Evolutionary conservation across 2,888 invertebrate species (phyloP), one percentile per base, ranked within the genome.

Genomic region (Rhyacophila evoluta): DNA sequence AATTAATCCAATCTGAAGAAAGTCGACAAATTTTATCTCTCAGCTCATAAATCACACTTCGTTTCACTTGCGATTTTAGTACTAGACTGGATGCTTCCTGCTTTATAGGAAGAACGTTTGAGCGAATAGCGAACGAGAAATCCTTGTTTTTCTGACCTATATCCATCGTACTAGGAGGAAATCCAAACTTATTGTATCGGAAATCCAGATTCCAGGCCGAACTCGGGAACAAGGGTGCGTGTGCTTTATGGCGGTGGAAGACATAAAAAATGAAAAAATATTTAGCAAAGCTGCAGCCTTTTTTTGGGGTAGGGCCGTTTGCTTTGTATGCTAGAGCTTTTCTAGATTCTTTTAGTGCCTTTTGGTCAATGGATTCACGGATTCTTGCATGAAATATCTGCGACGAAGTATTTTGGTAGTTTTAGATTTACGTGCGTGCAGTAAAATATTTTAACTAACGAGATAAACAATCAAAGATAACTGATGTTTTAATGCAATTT

Each of bases 181-280:
- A 69, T 69, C 69, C 69, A 69, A 69, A 69, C 69, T 69, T 69
- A 69, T 28, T 69, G 69, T 69, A 69, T 69, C 69, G 69, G 69
- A 69, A 29, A 69, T 69, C 69, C 29, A 29, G 33, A 69, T 12
- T 28, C 33, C 33, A 12, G 69, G 28, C 69, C 55, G 15, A 41
- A 19, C 10, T 19, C 15, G 11, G 28, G 75, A 37, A 33, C 73
- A 39, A 28, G 38, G 74, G 37, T 29, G 33, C 27, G 41, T 39
- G 33, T 74, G 39, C 69, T 72, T 71, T 75, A 78, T 71, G 38
- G 75, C 55, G 68, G 67, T 67, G 33, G 69, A 68, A 33, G 55
- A 67, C 25, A 33, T 37, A 75, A 71, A 78, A 78, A 78, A 75
- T 75, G 41, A 72, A 67, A 75, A 78, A 78, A 78, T 75, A 75